A percentile compares a stretch with the other conserved stretches of the same genome.
Conservation (phyloP, 2,888 invertebrate species). For the Spodoptera littoralis region DNA sequence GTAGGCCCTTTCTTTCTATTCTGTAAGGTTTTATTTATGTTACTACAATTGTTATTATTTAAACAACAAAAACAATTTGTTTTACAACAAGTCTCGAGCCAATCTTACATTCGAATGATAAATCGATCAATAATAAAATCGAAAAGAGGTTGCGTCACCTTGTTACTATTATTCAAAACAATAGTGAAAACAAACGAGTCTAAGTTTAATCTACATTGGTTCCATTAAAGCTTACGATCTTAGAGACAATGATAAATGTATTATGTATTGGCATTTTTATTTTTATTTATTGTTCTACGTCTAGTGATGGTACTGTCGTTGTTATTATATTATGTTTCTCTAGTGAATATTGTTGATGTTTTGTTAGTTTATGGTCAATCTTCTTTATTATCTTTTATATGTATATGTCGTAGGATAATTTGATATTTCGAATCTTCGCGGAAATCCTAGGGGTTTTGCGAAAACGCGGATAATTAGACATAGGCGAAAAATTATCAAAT, state of each 20-base stretch:
- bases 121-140: conserved; percentile 34
- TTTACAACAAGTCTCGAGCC: conserved; percentile 21
- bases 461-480: no score
- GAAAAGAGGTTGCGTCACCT: conserved; percentile 43
- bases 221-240: conserved; percentile 57
- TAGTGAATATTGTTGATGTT: no score
- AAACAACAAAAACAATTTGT: neutral
- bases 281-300: conserved; percentile 12
- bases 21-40: no score
- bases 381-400: no score
- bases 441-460: no score
- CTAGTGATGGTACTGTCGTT: conserved; percentile 5
- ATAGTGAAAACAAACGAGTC: conserved; percentile 75
- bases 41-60: no score
- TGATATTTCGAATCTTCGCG: no score
- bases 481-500: no score
- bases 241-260: conserved; percentile 52
- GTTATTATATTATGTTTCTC: no score
- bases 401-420: no score
- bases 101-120: conserved; percentile 36
- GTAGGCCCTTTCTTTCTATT: no score
- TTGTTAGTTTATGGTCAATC: no score
- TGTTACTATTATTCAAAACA: conserved; percentile 71
- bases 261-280: conserved; percentile 12
- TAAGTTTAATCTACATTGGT: conserved; percentile 72